phyloP scores from a whole-genome alignment of 2,888 invertebrate species.

The Metalampra italica region DNA sequence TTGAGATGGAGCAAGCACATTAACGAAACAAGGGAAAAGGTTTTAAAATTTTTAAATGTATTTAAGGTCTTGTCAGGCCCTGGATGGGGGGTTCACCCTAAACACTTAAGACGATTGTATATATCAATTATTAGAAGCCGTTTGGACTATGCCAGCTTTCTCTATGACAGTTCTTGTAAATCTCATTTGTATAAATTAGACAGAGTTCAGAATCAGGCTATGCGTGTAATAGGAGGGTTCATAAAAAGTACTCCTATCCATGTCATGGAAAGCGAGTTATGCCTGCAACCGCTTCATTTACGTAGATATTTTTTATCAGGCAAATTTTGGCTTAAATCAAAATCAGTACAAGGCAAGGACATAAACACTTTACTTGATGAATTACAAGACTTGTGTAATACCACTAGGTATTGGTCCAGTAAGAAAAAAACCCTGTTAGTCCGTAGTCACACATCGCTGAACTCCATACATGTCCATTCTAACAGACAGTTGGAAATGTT shows the following conservation, averaged over 20 bases:
- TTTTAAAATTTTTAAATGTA: too few species aligned
- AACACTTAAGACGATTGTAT: too few species aligned
- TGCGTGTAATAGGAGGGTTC: too few species aligned
- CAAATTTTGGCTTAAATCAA: neutral
- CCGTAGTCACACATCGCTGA: neutral
- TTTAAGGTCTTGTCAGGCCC: too few species aligned
- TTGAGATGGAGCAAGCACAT: neutral
- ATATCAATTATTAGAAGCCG: too few species aligned
- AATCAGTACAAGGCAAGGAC: neutral
- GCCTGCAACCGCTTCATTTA: neutral
- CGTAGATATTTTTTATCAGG: neutral
- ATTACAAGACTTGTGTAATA: neutral
- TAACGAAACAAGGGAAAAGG: neutral
- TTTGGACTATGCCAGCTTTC: too few species aligned
- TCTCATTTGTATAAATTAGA: too few species aligned
- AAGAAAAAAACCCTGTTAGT: neutral
- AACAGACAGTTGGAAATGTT: neutral
- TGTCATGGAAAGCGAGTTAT: slow-evolving; percentile 12
- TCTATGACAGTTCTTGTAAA: too few species aligned
- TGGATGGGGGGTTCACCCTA: too few species aligned
- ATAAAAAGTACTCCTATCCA: too few species aligned
- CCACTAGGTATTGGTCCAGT: neutral
- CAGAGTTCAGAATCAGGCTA: too few species aligned
- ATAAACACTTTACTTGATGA: neutral
- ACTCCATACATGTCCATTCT: neutral